These are phyloP conservation scores for Pitta sordida DNA, from an alignment of 2,113 vertebrate genomes.

Conservation along the genomic window DNA sequence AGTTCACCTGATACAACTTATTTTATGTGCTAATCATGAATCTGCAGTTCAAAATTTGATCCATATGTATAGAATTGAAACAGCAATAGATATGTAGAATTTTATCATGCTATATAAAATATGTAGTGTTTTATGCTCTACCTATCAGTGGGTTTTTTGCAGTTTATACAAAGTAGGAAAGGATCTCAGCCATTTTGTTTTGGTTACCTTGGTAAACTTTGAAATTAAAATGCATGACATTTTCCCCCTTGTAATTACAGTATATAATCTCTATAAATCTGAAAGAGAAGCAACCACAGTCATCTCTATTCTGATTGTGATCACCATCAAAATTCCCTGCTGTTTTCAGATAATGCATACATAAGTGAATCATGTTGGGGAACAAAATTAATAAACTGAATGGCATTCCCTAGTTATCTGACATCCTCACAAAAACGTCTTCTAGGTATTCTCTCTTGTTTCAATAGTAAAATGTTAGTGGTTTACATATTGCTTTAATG, in stretches of 20 bases:
- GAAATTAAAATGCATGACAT: neutral
- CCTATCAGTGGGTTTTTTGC: neutral
- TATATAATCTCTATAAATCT: neutral
- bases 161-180: neutral
- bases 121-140: neutral
- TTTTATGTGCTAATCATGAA: neutral
- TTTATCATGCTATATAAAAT: neutral
- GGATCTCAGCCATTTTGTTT: neutral
- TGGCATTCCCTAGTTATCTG: neutral
- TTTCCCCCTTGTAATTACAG: neutral
- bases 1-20: neutral
- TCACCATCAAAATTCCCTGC: neutral
- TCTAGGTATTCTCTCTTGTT: neutral
- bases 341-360: neutral
- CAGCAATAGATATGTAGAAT: neutral
- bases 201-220: neutral
- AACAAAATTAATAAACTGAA: neutral
- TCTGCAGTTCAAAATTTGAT: neutral
- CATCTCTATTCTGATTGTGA: neutral
- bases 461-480: neutral
- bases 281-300: neutral
- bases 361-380: neutral
- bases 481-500: neutral
- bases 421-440: neutral
- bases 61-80: neutral